Conservation (phyloP, 2,797 vertebrate species). For the Amblyopsis hoosieri region DNA sequence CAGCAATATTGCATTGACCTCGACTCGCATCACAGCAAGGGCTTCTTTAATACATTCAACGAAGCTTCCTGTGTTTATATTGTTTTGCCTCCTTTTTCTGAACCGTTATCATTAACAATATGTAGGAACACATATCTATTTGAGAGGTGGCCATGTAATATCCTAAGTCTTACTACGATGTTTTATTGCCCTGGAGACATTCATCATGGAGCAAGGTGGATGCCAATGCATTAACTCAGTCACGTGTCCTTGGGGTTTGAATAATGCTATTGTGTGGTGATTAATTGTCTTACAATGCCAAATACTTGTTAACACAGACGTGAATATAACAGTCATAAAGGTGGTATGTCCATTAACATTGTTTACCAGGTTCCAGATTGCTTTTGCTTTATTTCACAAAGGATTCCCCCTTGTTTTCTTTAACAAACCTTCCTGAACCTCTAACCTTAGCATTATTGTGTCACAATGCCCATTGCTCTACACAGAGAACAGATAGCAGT, state of each 20-base stretch:
- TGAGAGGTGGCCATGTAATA: conserved; percentile 51
- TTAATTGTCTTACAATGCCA: conserved; percentile 44
- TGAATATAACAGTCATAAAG: conserved; percentile 27
- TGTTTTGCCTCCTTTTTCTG: conserved; percentile 57
- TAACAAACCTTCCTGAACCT: conserved; percentile 33
- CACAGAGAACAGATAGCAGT: too few species aligned
- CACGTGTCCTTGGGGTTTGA: conserved; percentile 34
- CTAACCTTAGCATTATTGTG: too few species aligned
- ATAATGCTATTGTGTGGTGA: conserved; percentile 51
- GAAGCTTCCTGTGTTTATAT: conserved; percentile 75
- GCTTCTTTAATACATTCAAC: conserved; percentile 71
- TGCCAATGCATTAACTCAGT: conserved; percentile 31
- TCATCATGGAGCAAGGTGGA: conserved; percentile 41
- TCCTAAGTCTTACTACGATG: conserved; percentile 9
- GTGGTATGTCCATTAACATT: conserved; percentile 59
- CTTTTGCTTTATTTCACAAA: conserved; percentile 71
- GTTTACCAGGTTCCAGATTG: conserved; percentile 68
- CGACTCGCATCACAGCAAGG: conserved; percentile 49
- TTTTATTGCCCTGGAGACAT: conserved; percentile 31
- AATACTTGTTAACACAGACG: conserved; percentile 35
- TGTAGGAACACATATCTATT: conserved; percentile 54
- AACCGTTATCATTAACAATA: conserved; percentile 67
- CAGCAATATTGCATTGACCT: conserved; percentile 84
- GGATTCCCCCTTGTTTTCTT: conserved; percentile 70
- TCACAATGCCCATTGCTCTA: too few species aligned